These are phyloP conservation scores for Agonopterix arenella DNA, from an alignment of 2,888 invertebrate species.

Conservation along the genomic window DNA sequence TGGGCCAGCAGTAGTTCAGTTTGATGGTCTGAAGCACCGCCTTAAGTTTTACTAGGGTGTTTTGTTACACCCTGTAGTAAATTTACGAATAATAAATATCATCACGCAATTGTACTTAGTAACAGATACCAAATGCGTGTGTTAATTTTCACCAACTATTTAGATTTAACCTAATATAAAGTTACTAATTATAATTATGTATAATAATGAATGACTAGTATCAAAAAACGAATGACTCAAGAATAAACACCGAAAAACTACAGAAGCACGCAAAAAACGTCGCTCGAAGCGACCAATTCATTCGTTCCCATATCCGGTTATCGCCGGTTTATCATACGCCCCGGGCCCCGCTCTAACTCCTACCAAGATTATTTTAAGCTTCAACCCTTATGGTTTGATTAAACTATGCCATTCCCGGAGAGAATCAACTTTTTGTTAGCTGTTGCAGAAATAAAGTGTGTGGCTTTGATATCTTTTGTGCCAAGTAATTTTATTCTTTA, in stretches of 20 bases:
- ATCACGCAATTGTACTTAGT: no score
- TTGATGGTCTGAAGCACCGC: no score
- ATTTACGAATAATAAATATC: no score
- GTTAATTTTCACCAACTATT: no score
- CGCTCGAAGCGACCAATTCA: conserved; percentile 65
- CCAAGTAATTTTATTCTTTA: no score
- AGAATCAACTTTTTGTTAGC: conserved; percentile 15
- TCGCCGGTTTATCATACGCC: conserved; percentile 70
- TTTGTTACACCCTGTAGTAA: no score
- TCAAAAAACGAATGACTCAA: conserved; percentile 17
- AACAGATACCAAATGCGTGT: no score
- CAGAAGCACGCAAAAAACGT: conserved; percentile 56
- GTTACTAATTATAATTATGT: conserved; percentile 15
- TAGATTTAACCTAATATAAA: no score
- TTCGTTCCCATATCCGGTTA: conserved; percentile 68
- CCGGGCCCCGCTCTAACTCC: conserved; percentile 50
- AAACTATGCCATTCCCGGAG: conserved; percentile 42
- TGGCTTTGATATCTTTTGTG: no score
- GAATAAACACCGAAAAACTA: conserved; percentile 38
- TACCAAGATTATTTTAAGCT: conserved; percentile 66
- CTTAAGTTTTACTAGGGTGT: no score
- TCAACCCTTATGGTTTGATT: conserved; percentile 68
- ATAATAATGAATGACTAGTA: not conserved
- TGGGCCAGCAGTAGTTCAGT: no score
- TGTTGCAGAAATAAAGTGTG: no score